These are phyloP conservation scores for Ictalurus furcatus DNA, from an alignment of 2,113 vertebrate genomes.

Conservation along the genomic window DNA sequence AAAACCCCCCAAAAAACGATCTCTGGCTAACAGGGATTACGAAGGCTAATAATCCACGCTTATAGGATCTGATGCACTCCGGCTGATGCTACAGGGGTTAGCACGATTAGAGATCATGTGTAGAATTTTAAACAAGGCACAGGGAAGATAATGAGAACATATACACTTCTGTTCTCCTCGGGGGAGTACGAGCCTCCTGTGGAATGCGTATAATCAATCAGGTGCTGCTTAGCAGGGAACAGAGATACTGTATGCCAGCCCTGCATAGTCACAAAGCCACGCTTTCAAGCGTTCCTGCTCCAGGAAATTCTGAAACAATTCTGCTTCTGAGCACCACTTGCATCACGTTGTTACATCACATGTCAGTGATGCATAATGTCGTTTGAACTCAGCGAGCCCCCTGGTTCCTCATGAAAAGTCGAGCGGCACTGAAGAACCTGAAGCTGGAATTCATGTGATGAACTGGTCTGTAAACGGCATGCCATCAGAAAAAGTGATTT, in stretches of 20 bases:
- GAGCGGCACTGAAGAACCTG: not conserved
- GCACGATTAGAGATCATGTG: conserved; percentile 46
- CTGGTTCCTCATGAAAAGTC: not conserved
- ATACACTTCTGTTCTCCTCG: conserved; percentile 21
- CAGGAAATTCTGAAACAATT: too few species aligned
- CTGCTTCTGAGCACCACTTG: not conserved
- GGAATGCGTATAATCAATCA: conserved; percentile 42
- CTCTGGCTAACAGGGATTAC: not conserved
- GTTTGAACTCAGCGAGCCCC: not conserved
- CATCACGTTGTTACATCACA: conserved; percentile 8
- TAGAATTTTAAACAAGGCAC: conserved; percentile 46
- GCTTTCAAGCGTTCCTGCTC: not conserved
- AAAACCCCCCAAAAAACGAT: not conserved
- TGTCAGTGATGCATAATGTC: not conserved
- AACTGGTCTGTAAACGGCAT: not conserved
- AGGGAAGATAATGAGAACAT: conserved; percentile 49
- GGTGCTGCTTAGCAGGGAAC: conserved; percentile 35
- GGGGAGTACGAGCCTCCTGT: conserved; percentile 9
- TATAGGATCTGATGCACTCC: conserved; percentile 27
- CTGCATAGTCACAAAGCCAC: conserved; percentile 19
- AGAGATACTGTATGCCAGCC: conserved; percentile 6
- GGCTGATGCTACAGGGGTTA: conserved; percentile 45
- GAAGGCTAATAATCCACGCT: not conserved
- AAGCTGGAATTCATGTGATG: not conserved
- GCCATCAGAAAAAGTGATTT: not conserved